Evolutionary conservation across 1,140 invertebrate genomes (phyloP), one percentile per base, ranked within the genome.

Genomic region (Drosophila virilis): DNA sequence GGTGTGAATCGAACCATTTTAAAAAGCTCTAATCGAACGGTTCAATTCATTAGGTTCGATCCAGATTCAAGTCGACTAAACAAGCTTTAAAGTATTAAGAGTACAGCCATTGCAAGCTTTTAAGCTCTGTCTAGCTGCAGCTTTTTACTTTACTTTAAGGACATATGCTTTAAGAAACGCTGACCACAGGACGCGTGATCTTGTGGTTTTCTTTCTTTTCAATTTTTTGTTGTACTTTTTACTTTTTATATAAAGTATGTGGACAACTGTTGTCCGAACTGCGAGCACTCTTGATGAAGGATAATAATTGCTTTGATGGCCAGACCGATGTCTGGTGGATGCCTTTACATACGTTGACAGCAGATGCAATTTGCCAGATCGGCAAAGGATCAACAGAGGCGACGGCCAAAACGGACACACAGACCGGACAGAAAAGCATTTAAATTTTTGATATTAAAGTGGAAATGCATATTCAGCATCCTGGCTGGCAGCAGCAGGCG

Each of bases 391-490:
- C 83, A 69, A 40, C 57, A 48, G 46, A 48, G 62, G 40, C 42
- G 52, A 37, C 60, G 42, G 59, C 42, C 54, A 17, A 54, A 45
- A 46, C 22, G 40, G 15, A 35, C 38, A 22, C 28, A 28, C 17
- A n/a, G 35, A 40, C 42, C 32, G 12, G 48, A 64, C 51, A 42
- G 51, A 55, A 82, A 88, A 81, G 75, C 86, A 90, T 90, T 90
- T 89, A 86, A 90, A 90, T 85, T 90, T 28, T 85, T 85, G 71
- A 90, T 90, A 90, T 90, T 90, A 90, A 90, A 90, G 75, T 90
- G 81, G 86, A 90, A 90, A 90, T 90, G 85, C 85, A 90, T 90
- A 90, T 90, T 90, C 86, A 90, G 85, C 85, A 90, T 90, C 85
- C 85, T 90, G 80, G 79, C 80, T 83, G 84, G 85, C 84, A 86